Evolutionary conservation across 2,113 vertebrate genomes (phyloP).

Genomic region (Todiramphus saurophagus): DNA sequence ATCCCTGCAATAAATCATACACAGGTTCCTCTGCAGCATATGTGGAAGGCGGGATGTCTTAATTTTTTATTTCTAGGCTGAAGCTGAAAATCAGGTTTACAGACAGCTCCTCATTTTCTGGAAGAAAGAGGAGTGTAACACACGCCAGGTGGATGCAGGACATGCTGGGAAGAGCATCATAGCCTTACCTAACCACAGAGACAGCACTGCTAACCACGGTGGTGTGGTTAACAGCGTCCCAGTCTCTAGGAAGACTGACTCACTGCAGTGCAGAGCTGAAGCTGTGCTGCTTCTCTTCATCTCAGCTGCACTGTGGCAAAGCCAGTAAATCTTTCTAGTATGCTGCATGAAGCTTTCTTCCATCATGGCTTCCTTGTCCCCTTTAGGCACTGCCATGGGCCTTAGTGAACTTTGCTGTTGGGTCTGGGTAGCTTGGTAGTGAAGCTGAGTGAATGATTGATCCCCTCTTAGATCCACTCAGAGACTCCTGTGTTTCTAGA

Average conservation of each 20-base stretch:
- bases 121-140: background rate
- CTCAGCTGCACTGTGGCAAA: background rate
- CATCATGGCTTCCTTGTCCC: fast-evolving
- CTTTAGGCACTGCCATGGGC: fast-evolving
- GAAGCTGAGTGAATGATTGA: fast-evolving
- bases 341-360: background rate
- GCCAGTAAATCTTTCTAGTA: background rate
- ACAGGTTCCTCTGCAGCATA: background rate
- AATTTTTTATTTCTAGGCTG: background rate
- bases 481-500: background rate
- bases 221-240: background rate
- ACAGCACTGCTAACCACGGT: fast-evolving
- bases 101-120: background rate
- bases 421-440: fast-evolving
- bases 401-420: background rate
- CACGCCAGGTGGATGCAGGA: fast-evolving
- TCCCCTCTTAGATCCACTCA: background rate
- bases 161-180: fast-evolving
- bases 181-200: background rate
- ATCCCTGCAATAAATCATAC: background rate
- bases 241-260: background rate
- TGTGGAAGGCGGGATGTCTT: background rate
- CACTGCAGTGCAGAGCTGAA: background rate
- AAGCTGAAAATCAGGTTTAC: background rate
- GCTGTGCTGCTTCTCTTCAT: background rate